Conservation (phyloP, 2,797 vertebrate species). For the Eptatretus atami region DNA sequence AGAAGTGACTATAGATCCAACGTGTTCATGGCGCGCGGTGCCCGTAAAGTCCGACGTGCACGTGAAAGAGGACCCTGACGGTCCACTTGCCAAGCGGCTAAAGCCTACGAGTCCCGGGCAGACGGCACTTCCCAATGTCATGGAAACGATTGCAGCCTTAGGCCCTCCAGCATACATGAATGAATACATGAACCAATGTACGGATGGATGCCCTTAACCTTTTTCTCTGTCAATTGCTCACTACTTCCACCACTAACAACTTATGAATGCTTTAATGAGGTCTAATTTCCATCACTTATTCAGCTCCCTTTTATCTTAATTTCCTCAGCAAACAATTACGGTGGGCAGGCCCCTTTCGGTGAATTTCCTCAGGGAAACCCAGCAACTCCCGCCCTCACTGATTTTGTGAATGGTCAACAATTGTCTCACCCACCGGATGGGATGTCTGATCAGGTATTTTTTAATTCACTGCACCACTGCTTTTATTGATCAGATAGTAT, state of each 20-base stretch:
- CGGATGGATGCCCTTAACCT: conserved; percentile 2
- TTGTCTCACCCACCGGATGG: conserved; percentile 3
- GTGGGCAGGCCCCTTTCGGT: conserved; percentile 28
- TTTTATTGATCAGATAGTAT: too few relatives aligned
- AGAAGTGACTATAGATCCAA: conserved; percentile 83
- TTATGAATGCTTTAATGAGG: too few relatives aligned
- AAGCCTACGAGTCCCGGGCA: conserved; percentile 60
- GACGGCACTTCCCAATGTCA: conserved; percentile 65
- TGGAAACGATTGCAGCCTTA: conserved; percentile 73
- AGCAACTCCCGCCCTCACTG: conserved; percentile 22
- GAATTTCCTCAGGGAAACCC: conserved; percentile 33
- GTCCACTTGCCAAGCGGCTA: conserved; percentile 50
- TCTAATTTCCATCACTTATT: too few relatives aligned
- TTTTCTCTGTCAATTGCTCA: background rate
- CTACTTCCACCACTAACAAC: background rate
- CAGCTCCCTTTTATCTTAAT: conserved; percentile 7
- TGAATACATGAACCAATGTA: conserved; percentile 40
- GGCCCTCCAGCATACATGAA: conserved; percentile 37
- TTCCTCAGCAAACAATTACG: conserved; percentile 28
- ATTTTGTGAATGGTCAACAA: conserved; percentile 21
- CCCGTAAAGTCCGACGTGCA: conserved; percentile 57
- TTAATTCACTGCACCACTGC: too few relatives aligned
- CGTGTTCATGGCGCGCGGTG: conserved; percentile 70
- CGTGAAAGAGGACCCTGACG: conserved; percentile 58
- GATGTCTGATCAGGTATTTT: conserved; percentile 10